Base-by-base conservation (phyloP, 2,797 vertebrate species). In the Rachycentron canadum region DNA sequence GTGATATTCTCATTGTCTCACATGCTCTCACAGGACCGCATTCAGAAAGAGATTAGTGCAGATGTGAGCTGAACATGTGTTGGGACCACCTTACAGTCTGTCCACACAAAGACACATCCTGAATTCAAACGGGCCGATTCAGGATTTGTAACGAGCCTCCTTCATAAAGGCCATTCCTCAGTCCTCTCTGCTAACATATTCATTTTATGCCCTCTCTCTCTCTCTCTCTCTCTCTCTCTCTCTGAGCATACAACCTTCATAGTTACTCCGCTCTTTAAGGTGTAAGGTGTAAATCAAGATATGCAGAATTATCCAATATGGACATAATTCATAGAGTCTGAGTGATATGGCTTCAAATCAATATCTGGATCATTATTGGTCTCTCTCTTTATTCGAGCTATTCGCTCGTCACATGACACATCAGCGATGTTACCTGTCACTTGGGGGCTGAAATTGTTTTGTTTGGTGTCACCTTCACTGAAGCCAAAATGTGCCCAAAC, bases 1-100 rank as follows among this genome's bases (percentile, higher is more conserved):
- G n/a, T 50, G 12, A 57, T 43, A 34, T 64, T 68, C 70, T 28
- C 21, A 34, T 64, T 68, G 73, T 28, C 21, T 38, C 26, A 38
- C 43, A 60, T 17, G 65, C 50, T n/a, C 62, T 43, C 25, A 14
- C 57, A 47, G 25, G 1, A 2, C 11, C 32, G 75, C 62, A 11
- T 57, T 69, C 76, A 74, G 52, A 47, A 30, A 19, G 53, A 77
- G 72, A 36, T 30, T 45, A 63, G 30, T 41, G 65, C 43, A 69
- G 76, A 69, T 61, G 75, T 64, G 67, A 17, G 53, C 32, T 36
- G 43, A 79, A 69, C 78, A 56, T 83, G 64, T 73, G 74, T 86
- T 67, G 45, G 34, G 66, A 69, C 65, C 74, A 84, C 78, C 81
- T 88, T 59, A 69, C 13, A 26, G 4, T 25, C 45, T 50, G 45